Base-by-base conservation (phyloP, 1,140 invertebrate genomes). In the Thaumatotibia leucotreta region DNA sequence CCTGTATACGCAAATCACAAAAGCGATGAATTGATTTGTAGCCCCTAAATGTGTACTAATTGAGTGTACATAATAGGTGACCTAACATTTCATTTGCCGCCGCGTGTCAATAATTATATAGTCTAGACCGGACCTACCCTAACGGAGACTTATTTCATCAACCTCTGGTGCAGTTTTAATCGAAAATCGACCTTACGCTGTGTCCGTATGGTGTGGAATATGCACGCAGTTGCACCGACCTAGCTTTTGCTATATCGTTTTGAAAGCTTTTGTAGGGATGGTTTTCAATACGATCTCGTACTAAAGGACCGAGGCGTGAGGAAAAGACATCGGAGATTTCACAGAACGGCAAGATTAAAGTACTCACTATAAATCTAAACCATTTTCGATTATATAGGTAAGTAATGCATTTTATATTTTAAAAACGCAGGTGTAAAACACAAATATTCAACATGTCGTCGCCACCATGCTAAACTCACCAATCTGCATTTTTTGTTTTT, bases 111-210 rank as follows among this genome's bases (percentile, higher is more conserved):
- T 31, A 33, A 33, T 63, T 63, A 63, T 63, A 29, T 23, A 61
- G 62, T 68, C 64, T 39, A 50, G 24, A 84, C n/a, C n/a, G n/a
- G n/a, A n/a, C 82, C 80, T 84, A 80, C 75, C 82, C 78, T 75
- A 84, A 84, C 78, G 72, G 74, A 78, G 66, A 68, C n/a, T 17
- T 29, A 29, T 29, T 29, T 29, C 27, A 29, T 6, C 27, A 29
- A 29, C 27, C 27, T 29, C 27, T 29, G 14, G 11, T 6, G 17
- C 39, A 45, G 39, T 20, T n/a, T 39, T 45, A 45, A 20, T 45
- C 14, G 6, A 20, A 20, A 45, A 20, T 3, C 14, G 9, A 45
- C 39, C 17, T 45, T 45, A 45, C 17, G 39, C 4, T 6, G 27
- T 20, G n/a, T 5, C n/a, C 14, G 35, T 14, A 39, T 39, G n/a